Conservation (phyloP, 2,113 vertebrate genomes). For the Charadrius vociferus region DNA sequence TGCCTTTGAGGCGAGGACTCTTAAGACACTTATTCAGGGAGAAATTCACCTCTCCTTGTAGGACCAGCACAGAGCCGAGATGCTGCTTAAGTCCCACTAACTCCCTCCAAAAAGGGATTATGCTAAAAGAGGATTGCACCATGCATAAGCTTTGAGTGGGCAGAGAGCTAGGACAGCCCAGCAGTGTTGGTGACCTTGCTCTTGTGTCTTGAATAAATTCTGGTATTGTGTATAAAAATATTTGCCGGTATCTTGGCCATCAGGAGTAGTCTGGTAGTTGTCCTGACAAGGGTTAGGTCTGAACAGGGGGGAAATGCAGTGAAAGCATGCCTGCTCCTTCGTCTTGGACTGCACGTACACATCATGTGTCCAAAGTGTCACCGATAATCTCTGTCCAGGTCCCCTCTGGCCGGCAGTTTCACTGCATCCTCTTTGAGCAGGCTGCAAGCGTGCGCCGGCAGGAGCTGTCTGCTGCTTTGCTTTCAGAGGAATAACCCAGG, state of each 20-base stretch:
- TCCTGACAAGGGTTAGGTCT: not conserved
- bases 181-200: slow-evolving; percentile 11
- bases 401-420: not conserved
- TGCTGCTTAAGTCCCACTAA: slow-evolving; percentile 30
- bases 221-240: not conserved
- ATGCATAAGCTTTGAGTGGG: slow-evolving; percentile 56
- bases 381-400: not conserved
- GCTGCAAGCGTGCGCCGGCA: not conserved
- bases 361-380: slow-evolving; percentile 37
- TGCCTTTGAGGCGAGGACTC: slow-evolving; percentile 56
- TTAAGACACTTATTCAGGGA: slow-evolving; percentile 66
- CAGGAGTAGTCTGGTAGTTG: not conserved
- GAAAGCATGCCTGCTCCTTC: rapidly evolving
- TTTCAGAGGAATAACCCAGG: not conserved
- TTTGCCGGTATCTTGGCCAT: not conserved
- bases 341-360: not conserved
- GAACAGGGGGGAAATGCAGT: not conserved
- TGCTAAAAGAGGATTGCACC: slow-evolving; percentile 48
- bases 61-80: slow-evolving; percentile 3
- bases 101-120: slow-evolving; percentile 31
- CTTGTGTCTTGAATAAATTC: not conserved
- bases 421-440: not conserved
- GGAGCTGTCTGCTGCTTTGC: not conserved
- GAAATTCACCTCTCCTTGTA: slow-evolving; percentile 58
- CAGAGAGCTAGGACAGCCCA: slow-evolving; percentile 15